These are phyloP conservation scores for Meta bourneti DNA, from an alignment of 2,888 invertebrate species.

Conservation along the genomic window DNA sequence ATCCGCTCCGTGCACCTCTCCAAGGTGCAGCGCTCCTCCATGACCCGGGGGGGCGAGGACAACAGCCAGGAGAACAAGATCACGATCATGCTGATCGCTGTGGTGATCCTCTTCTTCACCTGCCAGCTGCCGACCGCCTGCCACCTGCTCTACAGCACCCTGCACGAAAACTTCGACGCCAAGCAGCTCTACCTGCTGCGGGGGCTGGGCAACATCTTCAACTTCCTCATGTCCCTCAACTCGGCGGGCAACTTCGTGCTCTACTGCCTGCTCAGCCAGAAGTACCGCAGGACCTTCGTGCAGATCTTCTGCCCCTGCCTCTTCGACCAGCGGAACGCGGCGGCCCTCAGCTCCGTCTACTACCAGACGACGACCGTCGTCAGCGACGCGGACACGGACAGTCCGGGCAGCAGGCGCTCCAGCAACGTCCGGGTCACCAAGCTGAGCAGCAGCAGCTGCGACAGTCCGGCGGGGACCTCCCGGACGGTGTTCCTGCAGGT, in stretches of 20 bases:
- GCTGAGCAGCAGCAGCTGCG: background rate
- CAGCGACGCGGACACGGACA: constrained; percentile 69
- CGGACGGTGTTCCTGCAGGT: constrained; percentile 60
- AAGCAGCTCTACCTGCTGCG: constrained; percentile 79
- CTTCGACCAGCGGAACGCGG: constrained; percentile 36
- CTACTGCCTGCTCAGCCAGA: constrained; percentile 82
- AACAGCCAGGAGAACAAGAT: constrained; percentile 80
- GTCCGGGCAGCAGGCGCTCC: constrained; percentile 59
- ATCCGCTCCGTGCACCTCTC: constrained; percentile 80
- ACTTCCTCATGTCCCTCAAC: constrained; percentile 82
- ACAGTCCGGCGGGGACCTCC: constrained; percentile 34
- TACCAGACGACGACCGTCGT: constrained; percentile 72
- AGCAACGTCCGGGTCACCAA: constrained; percentile 27
- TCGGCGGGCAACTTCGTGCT: constrained; percentile 83
- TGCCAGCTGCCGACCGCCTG: constrained; percentile 82
- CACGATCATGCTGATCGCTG: constrained; percentile 83
- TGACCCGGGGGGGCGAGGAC: constrained; percentile 75
- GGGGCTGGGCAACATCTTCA: constrained; percentile 82
- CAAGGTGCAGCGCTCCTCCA: constrained; percentile 73
- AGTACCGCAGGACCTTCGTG: constrained; percentile 81
- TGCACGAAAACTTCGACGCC: constrained; percentile 78
- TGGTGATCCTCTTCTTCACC: constrained; percentile 82
- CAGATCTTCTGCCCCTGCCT: constrained; percentile 78
- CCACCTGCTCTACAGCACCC: constrained; percentile 79
- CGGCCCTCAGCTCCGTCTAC: constrained; percentile 62